Conservation (phyloP, 2,888 invertebrate species). For the Melanophora roralis region DNA sequence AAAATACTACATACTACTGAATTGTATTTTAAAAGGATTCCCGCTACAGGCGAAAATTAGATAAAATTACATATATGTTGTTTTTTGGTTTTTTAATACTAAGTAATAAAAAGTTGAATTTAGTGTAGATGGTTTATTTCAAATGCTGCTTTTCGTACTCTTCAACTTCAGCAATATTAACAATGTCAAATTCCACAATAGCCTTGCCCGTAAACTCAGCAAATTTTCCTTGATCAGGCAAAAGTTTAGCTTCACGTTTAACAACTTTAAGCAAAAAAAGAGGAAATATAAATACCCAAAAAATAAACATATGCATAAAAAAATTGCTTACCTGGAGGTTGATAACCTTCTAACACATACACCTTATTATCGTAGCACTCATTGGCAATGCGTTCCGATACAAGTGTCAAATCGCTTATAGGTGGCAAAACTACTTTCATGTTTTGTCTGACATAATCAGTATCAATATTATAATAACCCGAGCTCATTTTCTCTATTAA, state of each 20-base stretch:
- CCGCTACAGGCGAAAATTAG: constrained; percentile 44
- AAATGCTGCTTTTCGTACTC: constrained; percentile 71
- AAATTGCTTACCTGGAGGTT: constrained; percentile 80
- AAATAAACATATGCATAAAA: not conserved
- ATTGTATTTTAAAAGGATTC: constrained; percentile 48
- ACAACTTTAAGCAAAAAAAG: constrained; percentile 78
- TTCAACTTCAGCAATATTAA: constrained; percentile 82
- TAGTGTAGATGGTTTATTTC: constrained; percentile 43
- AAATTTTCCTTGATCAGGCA: constrained; percentile 80
- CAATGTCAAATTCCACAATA: constrained; percentile 85
- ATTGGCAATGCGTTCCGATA: constrained; percentile 84
- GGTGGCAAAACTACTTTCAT: constrained; percentile 87
- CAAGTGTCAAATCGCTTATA: constrained; percentile 80
- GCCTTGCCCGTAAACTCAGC: constrained; percentile 87
- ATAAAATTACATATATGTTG: constrained; percentile 46
- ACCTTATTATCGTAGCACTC: constrained; percentile 85
- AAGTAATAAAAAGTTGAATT: constrained; percentile 14
- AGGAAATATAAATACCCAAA: not conserved
- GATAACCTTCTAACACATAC: constrained; percentile 85
- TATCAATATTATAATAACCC: constrained; percentile 89
- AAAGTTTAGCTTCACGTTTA: constrained; percentile 79
- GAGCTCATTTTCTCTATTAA: constrained; percentile 87
- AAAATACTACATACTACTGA: constrained; percentile 56
- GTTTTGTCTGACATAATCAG: constrained; percentile 85
- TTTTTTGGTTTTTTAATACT: constrained; percentile 18